Evolutionary conservation across 2,888 invertebrate species (phyloP).

Genomic region (Abrostola tripartita): DNA sequence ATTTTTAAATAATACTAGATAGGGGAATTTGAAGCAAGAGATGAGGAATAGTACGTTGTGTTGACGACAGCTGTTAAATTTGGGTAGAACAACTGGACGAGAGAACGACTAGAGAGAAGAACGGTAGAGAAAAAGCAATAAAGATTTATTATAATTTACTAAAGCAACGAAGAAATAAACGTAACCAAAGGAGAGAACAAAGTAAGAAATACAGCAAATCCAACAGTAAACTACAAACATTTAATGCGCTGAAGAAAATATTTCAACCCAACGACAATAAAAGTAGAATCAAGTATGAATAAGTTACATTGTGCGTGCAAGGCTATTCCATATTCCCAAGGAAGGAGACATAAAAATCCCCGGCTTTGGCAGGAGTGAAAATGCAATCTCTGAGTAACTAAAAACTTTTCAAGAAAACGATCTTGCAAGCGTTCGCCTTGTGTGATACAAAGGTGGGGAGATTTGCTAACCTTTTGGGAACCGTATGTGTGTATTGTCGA

Average conservation of each 20-base stretch:
- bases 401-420: slow-evolving; percentile 74
- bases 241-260: slow-evolving; percentile 24
- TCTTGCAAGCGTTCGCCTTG: slow-evolving; percentile 59
- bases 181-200: neutral
- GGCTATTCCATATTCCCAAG: slow-evolving; percentile 56
- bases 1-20: too few relatives aligned
- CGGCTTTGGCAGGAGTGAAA: slow-evolving; percentile 66
- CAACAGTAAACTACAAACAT: slow-evolving; percentile 17
- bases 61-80: too few relatives aligned
- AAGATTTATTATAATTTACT: too few relatives aligned
- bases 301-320: slow-evolving; percentile 45
- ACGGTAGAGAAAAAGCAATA: too few relatives aligned
- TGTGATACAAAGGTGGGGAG: slow-evolving; percentile 35
- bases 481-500: neutral
- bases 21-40: too few relatives aligned
- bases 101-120: too few relatives aligned
- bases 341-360: slow-evolving; percentile 62
- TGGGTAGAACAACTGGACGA: too few relatives aligned
- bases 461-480: slow-evolving; percentile 10
- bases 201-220: neutral
- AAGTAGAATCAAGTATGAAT: slow-evolving; percentile 44
- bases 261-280: slow-evolving; percentile 30
- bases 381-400: slow-evolving; percentile 75
- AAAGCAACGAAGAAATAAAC: too few relatives aligned
- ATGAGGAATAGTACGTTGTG: too few relatives aligned